Conservation (phyloP, 2,113 vertebrate species). For the Tragulus kanchil region DNA sequence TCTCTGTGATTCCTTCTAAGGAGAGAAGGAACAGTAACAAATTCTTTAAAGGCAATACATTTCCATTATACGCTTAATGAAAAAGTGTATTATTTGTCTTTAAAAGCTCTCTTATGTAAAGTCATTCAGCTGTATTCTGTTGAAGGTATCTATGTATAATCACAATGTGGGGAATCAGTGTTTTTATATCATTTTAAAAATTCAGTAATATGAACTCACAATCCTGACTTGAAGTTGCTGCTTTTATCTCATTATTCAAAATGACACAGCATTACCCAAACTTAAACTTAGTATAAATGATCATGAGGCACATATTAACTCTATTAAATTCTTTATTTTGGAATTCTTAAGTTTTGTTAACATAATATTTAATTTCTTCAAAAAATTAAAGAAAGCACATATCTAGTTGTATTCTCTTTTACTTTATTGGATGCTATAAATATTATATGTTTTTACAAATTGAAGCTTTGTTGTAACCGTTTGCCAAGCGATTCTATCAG, state of each 20-base stretch:
- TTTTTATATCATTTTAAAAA: not conserved
- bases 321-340: not conserved
- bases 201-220: not conserved
- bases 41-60: not conserved
- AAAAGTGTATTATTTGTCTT: not conserved
- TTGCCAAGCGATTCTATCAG: not conserved
- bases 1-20: not conserved
- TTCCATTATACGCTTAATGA: not conserved
- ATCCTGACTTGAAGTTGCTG: not conserved
- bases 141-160: not conserved
- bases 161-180: not conserved
- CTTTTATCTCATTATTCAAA: constrained; percentile 33
- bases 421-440: not conserved
- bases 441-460: not conserved
- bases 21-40: not conserved
- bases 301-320: not conserved
- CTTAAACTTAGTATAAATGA: not conserved
- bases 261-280: not conserved
- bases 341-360: not conserved
- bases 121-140: not conserved
- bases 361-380: constrained; percentile 39
- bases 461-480: not conserved
- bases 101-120: not conserved
- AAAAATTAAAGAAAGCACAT: not conserved
- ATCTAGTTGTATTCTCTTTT: not conserved